Evolutionary conservation across 2,113 vertebrate species (phyloP).

Genomic region (Scortum barcoo): DNA sequence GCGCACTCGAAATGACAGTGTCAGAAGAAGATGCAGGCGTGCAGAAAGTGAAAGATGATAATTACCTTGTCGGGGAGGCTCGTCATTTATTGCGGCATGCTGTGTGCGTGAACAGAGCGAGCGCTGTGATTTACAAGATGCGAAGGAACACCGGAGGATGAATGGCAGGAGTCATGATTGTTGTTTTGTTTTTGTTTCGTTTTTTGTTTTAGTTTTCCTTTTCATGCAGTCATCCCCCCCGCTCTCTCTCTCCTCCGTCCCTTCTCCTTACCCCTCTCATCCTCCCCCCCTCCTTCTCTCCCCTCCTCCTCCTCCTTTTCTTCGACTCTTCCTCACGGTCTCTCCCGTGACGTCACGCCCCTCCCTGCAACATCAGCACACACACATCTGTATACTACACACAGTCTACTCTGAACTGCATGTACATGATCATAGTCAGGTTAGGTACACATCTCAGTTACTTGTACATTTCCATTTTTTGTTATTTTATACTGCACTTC

Average conservation of each 20-base stretch:
- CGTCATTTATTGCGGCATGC: constrained; percentile 80
- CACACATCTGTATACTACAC: constrained; percentile 13
- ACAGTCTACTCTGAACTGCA: not conserved
- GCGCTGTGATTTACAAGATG: constrained; percentile 56
- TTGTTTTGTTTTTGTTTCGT: constrained; percentile 59
- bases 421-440: no score
- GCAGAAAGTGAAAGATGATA: constrained; percentile 75
- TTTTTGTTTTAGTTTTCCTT: constrained; percentile 64
- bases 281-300: constrained; percentile 22
- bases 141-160: constrained; percentile 39
- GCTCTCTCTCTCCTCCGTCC: constrained; percentile 65
- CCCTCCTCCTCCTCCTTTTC: constrained; percentile 23
- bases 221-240: constrained; percentile 82
- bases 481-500: no score
- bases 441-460: no score
- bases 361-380: constrained; percentile 84
- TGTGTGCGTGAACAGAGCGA: constrained; percentile 54
- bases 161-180: constrained; percentile 64
- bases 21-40: constrained; percentile 67
- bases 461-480: no score
- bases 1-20: constrained; percentile 45
- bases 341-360: constrained; percentile 81
- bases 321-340: constrained; percentile 63
- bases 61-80: constrained; percentile 81
- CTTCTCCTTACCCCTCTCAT: constrained; percentile 66